Conservation (phyloP, 2,888 invertebrate species). For the Alloscopus bannaensis region DNA sequence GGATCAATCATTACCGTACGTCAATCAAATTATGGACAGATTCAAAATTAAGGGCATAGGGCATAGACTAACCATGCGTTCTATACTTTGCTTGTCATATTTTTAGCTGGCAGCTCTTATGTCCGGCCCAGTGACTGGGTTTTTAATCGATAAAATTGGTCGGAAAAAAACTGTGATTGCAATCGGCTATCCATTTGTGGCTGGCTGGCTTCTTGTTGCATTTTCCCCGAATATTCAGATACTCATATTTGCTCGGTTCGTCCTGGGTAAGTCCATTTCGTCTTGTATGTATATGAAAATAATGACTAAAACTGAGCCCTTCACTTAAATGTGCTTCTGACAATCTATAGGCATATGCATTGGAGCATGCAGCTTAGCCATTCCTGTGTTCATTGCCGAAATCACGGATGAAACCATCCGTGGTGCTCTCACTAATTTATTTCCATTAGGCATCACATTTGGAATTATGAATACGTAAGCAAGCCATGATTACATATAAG, state of each 20-base stretch:
- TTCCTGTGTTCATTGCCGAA: constrained; percentile 90
- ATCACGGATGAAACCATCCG: constrained; percentile 89
- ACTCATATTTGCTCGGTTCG: constrained; percentile 77
- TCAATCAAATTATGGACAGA: background rate
- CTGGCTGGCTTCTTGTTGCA: constrained; percentile 75
- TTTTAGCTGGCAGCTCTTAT: constrained; percentile 66
- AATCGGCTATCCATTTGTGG: constrained; percentile 74
- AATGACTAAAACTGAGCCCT: background rate
- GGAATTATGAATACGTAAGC: constrained; percentile 69
- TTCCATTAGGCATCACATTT: constrained; percentile 84
- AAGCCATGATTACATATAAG: background rate
- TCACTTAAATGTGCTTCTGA: background rate
- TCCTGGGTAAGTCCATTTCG: constrained; percentile 63
- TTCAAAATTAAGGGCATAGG: background rate
- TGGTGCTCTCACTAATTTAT: constrained; percentile 89
- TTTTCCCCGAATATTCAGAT: constrained; percentile 74
- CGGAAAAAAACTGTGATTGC: constrained; percentile 66
- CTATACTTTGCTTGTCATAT: background rate
- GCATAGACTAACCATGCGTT: background rate
- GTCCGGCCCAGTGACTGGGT: constrained; percentile 71
- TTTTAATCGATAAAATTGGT: constrained; percentile 71
- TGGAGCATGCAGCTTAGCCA: constrained; percentile 88
- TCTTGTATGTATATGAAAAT: background rate
- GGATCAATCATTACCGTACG: constrained; percentile 77
- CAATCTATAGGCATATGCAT: constrained; percentile 83